Conservation (phyloP, 2,888 invertebrate genomes). For the Cosmorhoe ocellata region DNA sequence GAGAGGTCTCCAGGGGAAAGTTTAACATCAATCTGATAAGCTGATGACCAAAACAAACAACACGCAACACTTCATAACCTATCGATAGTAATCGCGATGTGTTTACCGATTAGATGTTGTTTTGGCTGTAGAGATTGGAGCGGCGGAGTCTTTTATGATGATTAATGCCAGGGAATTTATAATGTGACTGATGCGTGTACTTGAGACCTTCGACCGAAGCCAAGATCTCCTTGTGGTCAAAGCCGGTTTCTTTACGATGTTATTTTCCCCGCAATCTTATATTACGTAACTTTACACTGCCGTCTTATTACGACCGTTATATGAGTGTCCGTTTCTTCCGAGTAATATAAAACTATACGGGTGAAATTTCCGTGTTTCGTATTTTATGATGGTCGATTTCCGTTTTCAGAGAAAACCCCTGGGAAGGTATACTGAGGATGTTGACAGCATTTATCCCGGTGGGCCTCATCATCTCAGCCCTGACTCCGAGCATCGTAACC, state of each 20-base stretch:
- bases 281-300: too few relatives aligned
- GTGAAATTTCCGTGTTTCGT: too few relatives aligned
- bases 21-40: slow-evolving; percentile 1
- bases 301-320: too few relatives aligned
- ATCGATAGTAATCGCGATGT: slow-evolving; percentile 15
- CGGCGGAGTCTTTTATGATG: background rate
- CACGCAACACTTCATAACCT: background rate
- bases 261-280: too few relatives aligned
- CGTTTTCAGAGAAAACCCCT: slow-evolving; percentile 68
- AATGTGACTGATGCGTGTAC: background rate
- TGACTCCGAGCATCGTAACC: slow-evolving; percentile 86
- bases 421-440: slow-evolving; percentile 85
- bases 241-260: too few relatives aligned
- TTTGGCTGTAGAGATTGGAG: background rate
- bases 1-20: slow-evolving; percentile 1
- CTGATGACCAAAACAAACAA: slow-evolving; percentile 7
- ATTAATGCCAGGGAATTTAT: background rate
- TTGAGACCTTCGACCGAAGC: background rate
- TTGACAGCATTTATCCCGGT: slow-evolving; percentile 87
- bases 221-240: too few relatives aligned
- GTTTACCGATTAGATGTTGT: slow-evolving; percentile 9
- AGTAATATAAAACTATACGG: too few relatives aligned
- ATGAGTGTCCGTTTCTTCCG: too few relatives aligned
- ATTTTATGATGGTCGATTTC: too few relatives aligned
- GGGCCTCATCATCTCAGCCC: slow-evolving; percentile 86